These are phyloP conservation scores for Corticium candelabrum DNA, from an alignment of 37 sponge, comb jelly and placozoan genomes.

Conservation along the genomic window DNA sequence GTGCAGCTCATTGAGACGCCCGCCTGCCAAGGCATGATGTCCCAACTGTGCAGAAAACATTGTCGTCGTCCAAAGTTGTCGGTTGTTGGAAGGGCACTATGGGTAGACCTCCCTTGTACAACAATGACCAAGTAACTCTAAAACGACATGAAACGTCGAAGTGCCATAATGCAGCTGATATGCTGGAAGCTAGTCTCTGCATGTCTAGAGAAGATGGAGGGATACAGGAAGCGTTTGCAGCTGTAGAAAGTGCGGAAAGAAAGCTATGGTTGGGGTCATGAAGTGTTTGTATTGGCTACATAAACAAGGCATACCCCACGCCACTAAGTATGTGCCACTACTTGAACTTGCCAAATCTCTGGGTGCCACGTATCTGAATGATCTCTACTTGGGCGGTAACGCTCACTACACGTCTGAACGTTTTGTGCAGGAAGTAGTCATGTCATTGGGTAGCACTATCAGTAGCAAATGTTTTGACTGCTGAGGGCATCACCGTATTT, in stretches of 20 bases:
- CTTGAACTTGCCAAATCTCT: conserved; percentile 6
- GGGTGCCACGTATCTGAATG: conserved; percentile 22
- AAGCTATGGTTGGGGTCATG: neutral
- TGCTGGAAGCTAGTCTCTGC: neutral
- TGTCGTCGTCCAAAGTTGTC: no score
- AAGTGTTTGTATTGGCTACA: conserved; percentile 14
- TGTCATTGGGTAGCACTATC: neutral
- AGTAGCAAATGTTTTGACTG: neutral
- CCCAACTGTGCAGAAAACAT: no score
- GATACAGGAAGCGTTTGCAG: neutral
- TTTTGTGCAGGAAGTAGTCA: neutral
- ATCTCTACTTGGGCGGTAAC: conserved; percentile 9
- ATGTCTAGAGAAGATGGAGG: neutral
- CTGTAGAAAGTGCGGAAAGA: neutral
- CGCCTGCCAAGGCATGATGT: no score
- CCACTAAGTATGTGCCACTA: conserved; percentile 11
- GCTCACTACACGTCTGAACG: conserved; percentile 21
- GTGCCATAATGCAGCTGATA: neutral
- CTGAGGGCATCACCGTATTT: conserved; percentile 1
- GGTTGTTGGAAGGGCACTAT: no score
- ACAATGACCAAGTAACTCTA: neutral
- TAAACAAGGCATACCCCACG: conserved; percentile 18
- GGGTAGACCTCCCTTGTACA: neutral
- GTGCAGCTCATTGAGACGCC: no score
- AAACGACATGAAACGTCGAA: neutral